phyloP scores from a whole-genome alignment of 1,140 invertebrate genomes.

The Diuraphis noxia region DNA sequence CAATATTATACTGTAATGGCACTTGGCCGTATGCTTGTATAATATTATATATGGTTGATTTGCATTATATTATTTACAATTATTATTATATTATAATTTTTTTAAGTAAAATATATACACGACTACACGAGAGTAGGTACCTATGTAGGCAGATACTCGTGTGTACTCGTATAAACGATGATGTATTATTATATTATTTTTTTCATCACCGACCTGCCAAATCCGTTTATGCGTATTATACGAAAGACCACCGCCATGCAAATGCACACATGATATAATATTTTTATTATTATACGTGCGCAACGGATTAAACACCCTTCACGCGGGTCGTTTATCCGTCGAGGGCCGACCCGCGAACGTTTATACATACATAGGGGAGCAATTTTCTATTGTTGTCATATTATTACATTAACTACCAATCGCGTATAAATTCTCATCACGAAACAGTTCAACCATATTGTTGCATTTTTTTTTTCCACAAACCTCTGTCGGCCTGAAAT shows the following conservation, averaged over 20 bases:
- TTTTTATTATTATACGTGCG: background rate
- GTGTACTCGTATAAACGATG: background rate
- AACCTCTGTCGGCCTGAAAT: background rate
- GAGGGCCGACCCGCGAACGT: background rate
- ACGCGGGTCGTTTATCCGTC: background rate
- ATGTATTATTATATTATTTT: background rate
- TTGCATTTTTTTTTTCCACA: background rate
- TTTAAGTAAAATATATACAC: background rate
- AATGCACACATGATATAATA: background rate
- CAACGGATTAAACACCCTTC: background rate
- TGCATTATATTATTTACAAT: background rate
- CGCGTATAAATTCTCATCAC: background rate
- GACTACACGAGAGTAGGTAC: background rate
- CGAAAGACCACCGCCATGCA: background rate
- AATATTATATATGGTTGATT: background rate
- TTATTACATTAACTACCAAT: constrained; percentile 22
- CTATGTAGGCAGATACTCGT: background rate
- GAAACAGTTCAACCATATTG: background rate
- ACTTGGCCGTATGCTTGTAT: background rate
- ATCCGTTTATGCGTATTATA: background rate
- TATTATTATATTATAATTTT: no score
- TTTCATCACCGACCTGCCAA: background rate
- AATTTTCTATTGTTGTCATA: background rate
- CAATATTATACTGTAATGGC: background rate
- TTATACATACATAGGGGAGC: background rate